phyloP scores from a whole-genome alignment of 2,113 vertebrate genomes.

The Scytalopus superciliaris region DNA sequence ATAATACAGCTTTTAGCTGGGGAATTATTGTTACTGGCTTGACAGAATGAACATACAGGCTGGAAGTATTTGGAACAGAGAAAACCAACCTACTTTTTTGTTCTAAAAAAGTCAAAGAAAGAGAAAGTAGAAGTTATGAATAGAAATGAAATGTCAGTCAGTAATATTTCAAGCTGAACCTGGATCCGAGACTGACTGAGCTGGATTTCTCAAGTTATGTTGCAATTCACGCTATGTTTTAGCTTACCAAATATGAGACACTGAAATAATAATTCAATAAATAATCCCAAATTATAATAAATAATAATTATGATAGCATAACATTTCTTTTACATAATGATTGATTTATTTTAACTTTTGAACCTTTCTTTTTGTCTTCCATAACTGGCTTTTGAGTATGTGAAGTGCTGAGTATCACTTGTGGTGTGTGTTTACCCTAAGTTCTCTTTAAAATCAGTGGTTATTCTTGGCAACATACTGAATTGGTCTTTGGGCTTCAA shows the following conservation, averaged over 20 bases:
- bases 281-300: background rate
- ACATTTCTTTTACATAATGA: background rate
- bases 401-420: background rate
- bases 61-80: background rate
- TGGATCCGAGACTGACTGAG: background rate
- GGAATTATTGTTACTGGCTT: background rate
- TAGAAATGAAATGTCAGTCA: background rate
- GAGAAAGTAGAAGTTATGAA: background rate
- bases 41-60: background rate
- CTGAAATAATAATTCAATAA: background rate
- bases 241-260: background rate
- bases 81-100: background rate
- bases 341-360: background rate
- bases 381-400: background rate
- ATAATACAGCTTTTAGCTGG: background rate
- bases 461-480: background rate
- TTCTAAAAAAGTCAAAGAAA: background rate
- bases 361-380: background rate
- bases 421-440: background rate
- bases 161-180: background rate
- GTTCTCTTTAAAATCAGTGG: background rate
- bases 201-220: constrained; percentile 13
- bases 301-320: background rate
- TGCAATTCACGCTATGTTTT: background rate
- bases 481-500: background rate